phyloP scores from a whole-genome alignment of 2,888 invertebrate species.

The Phyllotreta striolata region DNA sequence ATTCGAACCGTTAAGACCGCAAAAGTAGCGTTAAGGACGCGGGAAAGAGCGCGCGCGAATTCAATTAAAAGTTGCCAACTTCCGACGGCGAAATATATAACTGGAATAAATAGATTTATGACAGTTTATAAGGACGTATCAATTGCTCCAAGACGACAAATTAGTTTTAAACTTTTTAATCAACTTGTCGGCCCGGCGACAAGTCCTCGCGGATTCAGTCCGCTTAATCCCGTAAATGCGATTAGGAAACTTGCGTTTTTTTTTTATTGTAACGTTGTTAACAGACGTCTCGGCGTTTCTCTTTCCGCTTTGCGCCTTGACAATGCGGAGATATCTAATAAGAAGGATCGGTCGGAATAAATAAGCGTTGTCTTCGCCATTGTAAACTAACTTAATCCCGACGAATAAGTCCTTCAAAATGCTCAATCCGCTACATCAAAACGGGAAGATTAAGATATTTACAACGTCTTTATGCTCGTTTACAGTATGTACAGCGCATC shows the following conservation, averaged over 20 bases:
- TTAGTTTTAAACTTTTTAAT: conserved; percentile 60
- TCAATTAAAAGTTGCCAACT: conserved; percentile 55
- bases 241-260: conserved; percentile 48
- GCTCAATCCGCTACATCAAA: no score
- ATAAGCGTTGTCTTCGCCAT: no score
- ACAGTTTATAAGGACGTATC: conserved; percentile 57
- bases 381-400: no score
- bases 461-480: conserved; percentile 6
- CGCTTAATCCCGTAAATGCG: conserved; percentile 50
- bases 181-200: conserved; percentile 57
- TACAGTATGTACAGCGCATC: no score
- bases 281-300: conserved; percentile 31
- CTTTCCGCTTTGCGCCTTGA: background rate
- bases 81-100: conserved; percentile 51
- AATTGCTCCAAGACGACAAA: conserved; percentile 57
- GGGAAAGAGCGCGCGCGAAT: conserved; percentile 39
- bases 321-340: background rate
- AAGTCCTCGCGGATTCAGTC: conserved; percentile 47
- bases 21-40: conserved; percentile 29
- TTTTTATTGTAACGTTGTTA: conserved; percentile 40
- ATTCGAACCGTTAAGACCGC: conserved; percentile 20
- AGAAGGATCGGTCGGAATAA: background rate
- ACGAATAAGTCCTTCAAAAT: no score
- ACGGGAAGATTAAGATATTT: no score
- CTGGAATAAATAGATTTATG: conserved; percentile 57